Evolutionary conservation across 1,140 invertebrate species (phyloP), one percentile per base, ranked within the genome.

Genomic region (Atopsyche davidsoni): DNA sequence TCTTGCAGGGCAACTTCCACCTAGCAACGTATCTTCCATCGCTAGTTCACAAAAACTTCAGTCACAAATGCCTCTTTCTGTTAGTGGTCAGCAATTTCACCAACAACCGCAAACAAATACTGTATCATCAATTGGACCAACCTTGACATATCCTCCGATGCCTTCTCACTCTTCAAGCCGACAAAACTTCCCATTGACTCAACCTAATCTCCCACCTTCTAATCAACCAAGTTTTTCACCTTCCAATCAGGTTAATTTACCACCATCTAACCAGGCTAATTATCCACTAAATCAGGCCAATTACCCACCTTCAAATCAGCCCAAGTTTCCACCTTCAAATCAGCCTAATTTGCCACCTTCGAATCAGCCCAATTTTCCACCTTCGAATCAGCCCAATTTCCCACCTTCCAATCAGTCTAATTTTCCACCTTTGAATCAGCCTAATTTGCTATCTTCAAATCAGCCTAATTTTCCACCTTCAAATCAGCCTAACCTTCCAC

Each of bases 241-340:
- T 28, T 28, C 40, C 3, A 11, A 43, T 11, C 9, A 23, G 2
- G 16, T 2, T 45, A 7, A 28, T 45, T n/a, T 17, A 10, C 6
- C 3, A 16, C 42, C 24, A 45, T 14, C 13, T 31, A 43, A 42
- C 25, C 51, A 38, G 24, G 23, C 16, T 2, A 21, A 39, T 9
- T 45, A 39, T 48, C 43, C 52, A 14, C 13, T 32, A 18, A 40
- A n/a, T 25, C 57, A 55, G 66, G 62, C 59, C 32, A 56, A 36
- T 36, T 57, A 6, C 57, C 56, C 22, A 57, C 44, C 34, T 62
- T 60, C 50, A 53, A 60, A 18, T 38, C 51, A 13, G 45, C 55
- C 18, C 28, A 19, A 46, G 9, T 46, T 36, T 59, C 66, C 67
- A 42, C 66, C 55, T 47, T 61, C 67, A 62, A 70, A 72, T 50